Base-by-base conservation (phyloP, 2,888 invertebrate genomes). In the Caenorhabditis doughertyi region DNA sequence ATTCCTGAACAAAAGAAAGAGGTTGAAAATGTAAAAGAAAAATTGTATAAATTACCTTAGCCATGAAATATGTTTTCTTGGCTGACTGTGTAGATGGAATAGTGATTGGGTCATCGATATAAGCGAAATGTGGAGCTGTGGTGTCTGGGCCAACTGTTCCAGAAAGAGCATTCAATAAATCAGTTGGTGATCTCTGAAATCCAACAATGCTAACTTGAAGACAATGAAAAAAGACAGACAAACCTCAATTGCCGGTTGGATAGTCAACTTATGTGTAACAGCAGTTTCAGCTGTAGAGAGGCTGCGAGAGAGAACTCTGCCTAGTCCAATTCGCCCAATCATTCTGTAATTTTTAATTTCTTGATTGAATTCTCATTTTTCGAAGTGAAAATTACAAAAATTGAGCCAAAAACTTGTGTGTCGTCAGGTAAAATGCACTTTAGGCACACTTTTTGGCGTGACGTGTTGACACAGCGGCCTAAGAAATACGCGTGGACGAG, bases 71-170 rank as follows among this genome's bases (percentile, higher is more conserved):
- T 16, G 74, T 82, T 32, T 77, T 74, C 73, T 88, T 89, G 4
- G 79, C 65, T 2, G 23, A 55, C 0, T 76, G 70, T 1, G 87
- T 87, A n/a, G 88, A 85, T 39, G 90, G 90, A 80, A 91, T 89
- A 13, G 84, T 90, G n/a, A 86, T 79, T 0, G 97, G 97, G 93
- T 97, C 97, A 94, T 97, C 97, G 89, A 96, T 95, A 92, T 95
- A 97, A 92, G 95, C 96, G 92, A 95, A 97, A 92, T 96, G 95
- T 3, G 96, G 94, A n/a, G 96, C 96, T 0, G 96, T 96, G 3
- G 94, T 94, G 92, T 97, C 97, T 53, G 94, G 93, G n/a, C 94
- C 94, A 5, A 96, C 94, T 0, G 96, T 96, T 81, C 94, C 94
- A 51, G 96, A 95, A 81, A 97, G 92, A 7, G 94, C 94, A 87